Percentiles rank a stretch among this genome's conserved stretches.
These are phyloP conservation scores for Bellardia pandia DNA, from an alignment of 2,888 invertebrate species.

Conservation along the genomic window DNA sequence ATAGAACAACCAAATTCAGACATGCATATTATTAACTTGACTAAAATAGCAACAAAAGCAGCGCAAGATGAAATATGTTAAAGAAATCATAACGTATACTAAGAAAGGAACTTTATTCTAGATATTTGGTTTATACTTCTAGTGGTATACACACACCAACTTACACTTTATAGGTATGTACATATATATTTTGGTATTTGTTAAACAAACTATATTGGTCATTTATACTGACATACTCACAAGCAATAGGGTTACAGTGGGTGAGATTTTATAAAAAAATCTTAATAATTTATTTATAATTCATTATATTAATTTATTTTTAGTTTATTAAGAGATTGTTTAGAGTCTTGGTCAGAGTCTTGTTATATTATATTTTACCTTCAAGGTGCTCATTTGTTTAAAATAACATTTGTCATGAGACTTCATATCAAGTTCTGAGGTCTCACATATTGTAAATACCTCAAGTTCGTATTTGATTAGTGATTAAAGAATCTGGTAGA, in stretches of 20 bases:
- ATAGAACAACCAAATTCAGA: constrained; percentile 27
- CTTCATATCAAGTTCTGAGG: too few relatives aligned
- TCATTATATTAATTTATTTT: too few relatives aligned
- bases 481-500: too few relatives aligned
- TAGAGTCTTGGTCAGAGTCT: too few relatives aligned
- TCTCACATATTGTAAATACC: too few relatives aligned
- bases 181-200: not conserved
- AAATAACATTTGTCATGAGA: too few relatives aligned
- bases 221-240: constrained; percentile 51
- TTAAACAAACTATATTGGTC: constrained; percentile 27
- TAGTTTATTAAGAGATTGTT: too few relatives aligned
- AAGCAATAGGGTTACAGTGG: constrained; percentile 19
- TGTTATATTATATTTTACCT: too few relatives aligned
- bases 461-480: too few relatives aligned
- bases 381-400: too few relatives aligned
- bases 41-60: not conserved
- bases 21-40: constrained; percentile 58
- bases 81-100: constrained; percentile 57
- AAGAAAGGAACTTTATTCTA: constrained; percentile 16
- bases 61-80: not conserved
- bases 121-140: not conserved
- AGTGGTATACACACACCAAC: not conserved
- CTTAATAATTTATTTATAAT: too few relatives aligned
- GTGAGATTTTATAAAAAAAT: not conserved
- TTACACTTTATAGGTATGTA: not conserved